Conservation (phyloP, 2,113 vertebrate genomes). For the Pyrgilauda ruficollis region DNA sequence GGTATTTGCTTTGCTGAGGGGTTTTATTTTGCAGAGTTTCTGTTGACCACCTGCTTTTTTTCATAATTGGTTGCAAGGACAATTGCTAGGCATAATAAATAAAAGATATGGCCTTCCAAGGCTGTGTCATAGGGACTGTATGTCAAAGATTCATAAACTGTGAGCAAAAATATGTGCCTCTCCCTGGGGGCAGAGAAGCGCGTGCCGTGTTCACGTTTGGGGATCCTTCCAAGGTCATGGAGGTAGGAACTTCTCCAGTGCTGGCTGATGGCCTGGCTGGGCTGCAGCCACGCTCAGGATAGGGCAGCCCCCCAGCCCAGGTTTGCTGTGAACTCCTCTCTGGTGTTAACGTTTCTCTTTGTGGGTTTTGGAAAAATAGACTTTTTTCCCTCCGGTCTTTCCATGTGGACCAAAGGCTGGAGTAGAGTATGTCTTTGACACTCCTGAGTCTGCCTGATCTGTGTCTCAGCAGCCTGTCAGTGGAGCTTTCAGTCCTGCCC, state of each 20-base stretch:
- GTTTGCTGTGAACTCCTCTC: background rate
- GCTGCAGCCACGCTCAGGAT: background rate
- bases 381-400: background rate
- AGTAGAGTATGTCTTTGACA: background rate
- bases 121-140: slow-evolving; percentile 3
- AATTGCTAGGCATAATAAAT: slow-evolving; percentile 58
- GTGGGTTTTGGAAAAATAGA: background rate
- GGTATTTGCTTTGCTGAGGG: slow-evolving; percentile 28
- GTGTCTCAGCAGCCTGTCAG: fast-evolving
- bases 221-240: background rate
- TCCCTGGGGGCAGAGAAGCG: background rate
- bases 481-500: background rate
- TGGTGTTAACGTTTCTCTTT: background rate
- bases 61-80: slow-evolving; percentile 22
- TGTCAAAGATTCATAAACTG: slow-evolving; percentile 61
- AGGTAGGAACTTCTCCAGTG: background rate
- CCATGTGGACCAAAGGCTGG: background rate
- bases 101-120: slow-evolving; percentile 36
- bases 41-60: slow-evolving; percentile 62
- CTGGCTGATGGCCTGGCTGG: background rate
- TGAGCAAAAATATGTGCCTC: slow-evolving; percentile 33
- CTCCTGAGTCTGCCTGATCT: background rate
- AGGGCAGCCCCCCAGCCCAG: background rate
- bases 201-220: background rate
- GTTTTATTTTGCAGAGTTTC: slow-evolving; percentile 50